Conservation (phyloP, 64 coral and sea anemone genomes). For the Stylophora pistillata region DNA sequence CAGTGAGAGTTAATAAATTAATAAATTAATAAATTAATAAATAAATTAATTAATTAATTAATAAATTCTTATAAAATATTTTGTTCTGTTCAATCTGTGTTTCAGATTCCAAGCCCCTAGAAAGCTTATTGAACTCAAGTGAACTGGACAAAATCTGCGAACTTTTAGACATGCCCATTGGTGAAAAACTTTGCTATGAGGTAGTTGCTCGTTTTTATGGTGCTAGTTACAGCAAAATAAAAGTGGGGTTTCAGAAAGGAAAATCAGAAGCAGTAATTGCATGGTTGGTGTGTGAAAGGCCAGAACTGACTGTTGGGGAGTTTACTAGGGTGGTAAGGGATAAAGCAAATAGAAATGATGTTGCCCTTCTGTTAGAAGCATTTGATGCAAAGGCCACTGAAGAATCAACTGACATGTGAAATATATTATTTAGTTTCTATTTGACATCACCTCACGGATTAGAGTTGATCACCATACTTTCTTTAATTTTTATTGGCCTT, state of each 20-base stretch:
- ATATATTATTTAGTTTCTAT: no score
- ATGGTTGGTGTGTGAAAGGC: no score
- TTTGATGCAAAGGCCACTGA: background rate
- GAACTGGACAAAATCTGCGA: background rate
- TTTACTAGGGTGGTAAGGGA: background rate
- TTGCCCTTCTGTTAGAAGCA: background rate
- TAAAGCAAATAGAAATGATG: background rate
- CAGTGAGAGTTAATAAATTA: no score
- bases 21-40: no score
- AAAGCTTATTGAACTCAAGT: background rate
- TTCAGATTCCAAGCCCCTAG: background rate
- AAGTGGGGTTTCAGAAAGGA: background rate
- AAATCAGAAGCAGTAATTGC: background rate
- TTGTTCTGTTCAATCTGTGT: background rate
- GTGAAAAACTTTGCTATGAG: background rate
- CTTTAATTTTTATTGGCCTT: no score
- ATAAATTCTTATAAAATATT: background rate
- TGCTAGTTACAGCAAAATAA: background rate
- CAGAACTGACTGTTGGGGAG: conserved; percentile 1
- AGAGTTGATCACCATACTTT: no score
- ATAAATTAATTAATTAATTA: background rate
- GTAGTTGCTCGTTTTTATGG: background rate
- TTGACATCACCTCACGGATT: no score
- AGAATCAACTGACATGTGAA: background rate
- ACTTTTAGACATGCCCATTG: background rate